phyloP scores from a whole-genome alignment of 2,888 invertebrate genomes.

The Pycnomerus fuliginosus region DNA sequence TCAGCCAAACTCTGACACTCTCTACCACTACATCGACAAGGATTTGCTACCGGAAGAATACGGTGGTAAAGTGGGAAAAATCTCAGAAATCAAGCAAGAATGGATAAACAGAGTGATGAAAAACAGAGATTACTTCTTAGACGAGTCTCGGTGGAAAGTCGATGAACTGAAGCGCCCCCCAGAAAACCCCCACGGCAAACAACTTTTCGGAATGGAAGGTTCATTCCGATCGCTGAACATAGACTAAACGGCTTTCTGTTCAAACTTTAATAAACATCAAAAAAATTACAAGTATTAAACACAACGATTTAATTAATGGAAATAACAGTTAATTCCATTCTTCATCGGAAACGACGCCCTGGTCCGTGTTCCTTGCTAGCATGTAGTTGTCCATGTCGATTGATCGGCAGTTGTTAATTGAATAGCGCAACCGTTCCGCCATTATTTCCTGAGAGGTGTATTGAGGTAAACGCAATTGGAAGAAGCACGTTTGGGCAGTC shows the following conservation, averaged over 20 bases:
- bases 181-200: conserved; percentile 40
- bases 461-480: conserved; percentile 63
- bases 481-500: conserved; percentile 65
- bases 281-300: conserved; percentile 1
- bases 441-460: conserved; percentile 62
- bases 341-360: conserved; percentile 54
- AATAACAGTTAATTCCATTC: conserved; percentile 40
- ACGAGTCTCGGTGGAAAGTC: conserved; percentile 62
- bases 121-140: conserved; percentile 56
- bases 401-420: conserved; percentile 65
- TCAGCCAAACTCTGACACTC: conserved; percentile 63
- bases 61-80: conserved; percentile 65
- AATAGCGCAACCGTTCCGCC: conserved; percentile 63
- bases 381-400: conserved; percentile 72
- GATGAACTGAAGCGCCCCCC: conserved; percentile 57
- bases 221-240: conserved; percentile 61
- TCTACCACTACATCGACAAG: conserved; percentile 63
- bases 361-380: conserved; percentile 61
- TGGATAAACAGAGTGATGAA: conserved; percentile 64
- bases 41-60: conserved; percentile 68
- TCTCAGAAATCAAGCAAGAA: conserved; percentile 60
- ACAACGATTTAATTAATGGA: conserved; percentile 9
- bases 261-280: background rate
- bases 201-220: conserved; percentile 53
- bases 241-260: conserved; percentile 56